Percentiles rank a stretch among this genome's conserved stretches.
These are phyloP conservation scores for Pachyramphus minor DNA, from an alignment of 2,113 vertebrate species.

Conservation along the genomic window DNA sequence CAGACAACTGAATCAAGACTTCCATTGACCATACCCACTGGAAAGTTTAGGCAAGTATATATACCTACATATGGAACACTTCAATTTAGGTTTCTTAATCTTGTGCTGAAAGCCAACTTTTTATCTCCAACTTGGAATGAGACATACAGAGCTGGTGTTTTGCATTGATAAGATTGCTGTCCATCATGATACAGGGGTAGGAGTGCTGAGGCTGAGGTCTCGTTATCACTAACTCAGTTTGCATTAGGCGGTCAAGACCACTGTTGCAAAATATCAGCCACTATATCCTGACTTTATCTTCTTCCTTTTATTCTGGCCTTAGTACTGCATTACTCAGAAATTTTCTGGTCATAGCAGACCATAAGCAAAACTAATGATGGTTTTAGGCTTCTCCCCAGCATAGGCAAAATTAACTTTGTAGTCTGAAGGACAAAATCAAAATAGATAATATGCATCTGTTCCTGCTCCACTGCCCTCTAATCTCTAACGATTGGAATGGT, in stretches of 20 bases:
- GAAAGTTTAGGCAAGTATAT: background rate
- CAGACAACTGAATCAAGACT: background rate
- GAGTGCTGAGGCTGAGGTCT: background rate
- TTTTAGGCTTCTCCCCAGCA: background rate
- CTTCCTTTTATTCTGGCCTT: background rate
- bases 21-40: background rate
- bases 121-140: background rate
- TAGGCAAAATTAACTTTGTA: background rate
- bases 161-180: background rate
- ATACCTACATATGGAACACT: background rate
- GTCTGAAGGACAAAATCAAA: background rate
- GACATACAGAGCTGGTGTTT: background rate
- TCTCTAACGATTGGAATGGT: background rate
- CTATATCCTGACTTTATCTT: background rate
- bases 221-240: fast-evolving
- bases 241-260: background rate
- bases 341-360: background rate
- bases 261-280: background rate
- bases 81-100: background rate
- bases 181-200: fast-evolving
- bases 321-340: background rate
- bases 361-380: background rate
- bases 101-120: background rate
- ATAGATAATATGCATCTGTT: background rate
- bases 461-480: background rate